Conservation (phyloP, 2,797 vertebrate genomes). For the Poeciliopsis presidionis region DNA sequence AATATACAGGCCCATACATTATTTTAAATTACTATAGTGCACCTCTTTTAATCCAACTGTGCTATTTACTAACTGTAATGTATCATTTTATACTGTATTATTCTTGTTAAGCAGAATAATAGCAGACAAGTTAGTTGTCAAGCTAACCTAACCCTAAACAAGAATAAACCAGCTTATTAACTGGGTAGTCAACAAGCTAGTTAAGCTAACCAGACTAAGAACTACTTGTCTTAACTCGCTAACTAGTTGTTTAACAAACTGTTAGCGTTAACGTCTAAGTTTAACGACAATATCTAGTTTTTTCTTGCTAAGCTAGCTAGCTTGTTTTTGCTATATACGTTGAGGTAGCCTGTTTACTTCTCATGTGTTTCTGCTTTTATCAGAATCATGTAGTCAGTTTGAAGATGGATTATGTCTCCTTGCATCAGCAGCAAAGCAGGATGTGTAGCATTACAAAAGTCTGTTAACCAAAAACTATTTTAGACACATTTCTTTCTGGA, state of each 20-base stretch:
- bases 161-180: too few species aligned
- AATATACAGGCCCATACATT: not conserved
- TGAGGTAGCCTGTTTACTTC: not conserved
- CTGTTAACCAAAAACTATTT: not conserved
- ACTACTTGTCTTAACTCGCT: too few species aligned
- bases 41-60: not conserved
- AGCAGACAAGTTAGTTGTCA: not conserved
- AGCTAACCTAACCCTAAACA: not conserved
- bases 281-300: too few species aligned
- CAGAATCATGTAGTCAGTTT: not conserved
- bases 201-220: too few species aligned
- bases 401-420: not conserved
- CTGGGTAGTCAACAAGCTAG: too few species aligned
- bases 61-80: not conserved
- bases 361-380: not conserved
- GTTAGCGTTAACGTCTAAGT: too few species aligned
- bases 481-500: not conserved
- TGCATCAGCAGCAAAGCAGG: not conserved
- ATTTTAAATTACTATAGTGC: not conserved
- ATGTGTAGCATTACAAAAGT: not conserved
- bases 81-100: not conserved
- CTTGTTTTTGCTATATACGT: not conserved
- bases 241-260: too few species aligned
- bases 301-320: conserved; percentile 1
- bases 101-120: not conserved